Base-by-base conservation (phyloP, 1,140 invertebrate genomes). In the Eurosta solidaginis region DNA sequence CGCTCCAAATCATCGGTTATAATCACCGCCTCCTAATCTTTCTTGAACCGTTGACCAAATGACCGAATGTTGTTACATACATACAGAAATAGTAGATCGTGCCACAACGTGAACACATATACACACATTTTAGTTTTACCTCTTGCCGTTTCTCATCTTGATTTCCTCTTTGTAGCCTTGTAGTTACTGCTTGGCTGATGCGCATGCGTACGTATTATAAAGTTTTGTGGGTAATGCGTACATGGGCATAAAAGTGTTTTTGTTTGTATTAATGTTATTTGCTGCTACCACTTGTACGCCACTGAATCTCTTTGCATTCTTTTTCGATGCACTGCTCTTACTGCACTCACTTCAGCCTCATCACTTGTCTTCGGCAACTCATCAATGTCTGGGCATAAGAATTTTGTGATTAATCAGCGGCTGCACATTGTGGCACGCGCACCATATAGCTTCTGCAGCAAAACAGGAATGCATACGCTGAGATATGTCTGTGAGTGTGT, bases 361-460 rank as follows among this genome's bases (percentile, higher is more conserved):
- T 52, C 49, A 27, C 33, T 27, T 68, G 59, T 5, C 45, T 47
- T 12, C 40, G 59, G 6, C n/a, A 29, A 68, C 33, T 68, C 59
- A 68, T 68, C 59, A 68, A 42, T 63, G 54, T 68, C 59, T 42
- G 59, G 5, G 59, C 6, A 29, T 68, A 68, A 68, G 59, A 68
- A 68, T 68, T 40, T 40, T 68, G 59, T 68, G 59, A 68, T 68
- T 68, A 68, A 68, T 68, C 59, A 68, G 59, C 59, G 59, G 33
- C 59, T 68, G 59, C 59, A 22, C 59, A 68, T 22, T 68, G 59
- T 68, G 59, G 59, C 59, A 68, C 59, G 59, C 59, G 59, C 59
- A 59, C 54, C 22, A 33, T n/a, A 17, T 14, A 33, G 22, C 12
- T 2, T 27, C 45, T 27, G 50, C 50, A 33, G 10, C 12, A 59